Evolutionary conservation across 2,888 invertebrate species (phyloP).

Genomic region (Mycalesis mineus): DNA sequence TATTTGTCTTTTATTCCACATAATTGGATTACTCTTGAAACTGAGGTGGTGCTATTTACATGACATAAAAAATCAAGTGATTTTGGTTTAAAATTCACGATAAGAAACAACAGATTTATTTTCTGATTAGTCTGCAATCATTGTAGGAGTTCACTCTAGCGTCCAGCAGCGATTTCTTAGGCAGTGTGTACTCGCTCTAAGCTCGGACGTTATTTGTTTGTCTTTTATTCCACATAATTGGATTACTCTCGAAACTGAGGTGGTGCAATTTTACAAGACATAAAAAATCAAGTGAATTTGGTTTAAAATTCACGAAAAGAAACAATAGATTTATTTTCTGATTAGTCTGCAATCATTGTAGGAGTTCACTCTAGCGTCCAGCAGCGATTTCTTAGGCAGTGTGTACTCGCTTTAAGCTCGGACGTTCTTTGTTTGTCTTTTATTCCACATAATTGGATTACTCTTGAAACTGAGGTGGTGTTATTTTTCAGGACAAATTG

Average conservation of each 20-base stretch:
- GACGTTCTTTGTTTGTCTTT: slow-evolving; percentile 30
- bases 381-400: neutral
- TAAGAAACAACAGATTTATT: too few species aligned
- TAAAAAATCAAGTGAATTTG: too few species aligned
- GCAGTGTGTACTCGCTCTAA: neutral
- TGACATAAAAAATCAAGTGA: too few species aligned
- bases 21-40: slow-evolving; percentile 36
- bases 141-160: neutral
- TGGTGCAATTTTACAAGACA: too few species aligned
- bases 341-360: neutral
- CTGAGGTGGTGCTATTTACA: slow-evolving; percentile 32
- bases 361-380: neutral
- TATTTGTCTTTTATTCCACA: slow-evolving; percentile 12
- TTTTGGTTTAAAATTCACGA: too few species aligned
- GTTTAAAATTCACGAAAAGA: too few species aligned
- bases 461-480: slow-evolving; percentile 35
- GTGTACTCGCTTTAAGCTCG: slow-evolving; percentile 3
- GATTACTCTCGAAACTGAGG: slow-evolving; percentile 34
- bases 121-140: too few species aligned
- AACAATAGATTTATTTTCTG: too few species aligned
- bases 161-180: neutral
- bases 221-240: slow-evolving; percentile 29
- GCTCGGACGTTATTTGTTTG: slow-evolving; percentile 11
- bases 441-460: slow-evolving; percentile 36
- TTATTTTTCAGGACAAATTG: slow-evolving; percentile 36